Conservation (phyloP, 2,888 invertebrate species). For the Torymus auratus region DNA sequence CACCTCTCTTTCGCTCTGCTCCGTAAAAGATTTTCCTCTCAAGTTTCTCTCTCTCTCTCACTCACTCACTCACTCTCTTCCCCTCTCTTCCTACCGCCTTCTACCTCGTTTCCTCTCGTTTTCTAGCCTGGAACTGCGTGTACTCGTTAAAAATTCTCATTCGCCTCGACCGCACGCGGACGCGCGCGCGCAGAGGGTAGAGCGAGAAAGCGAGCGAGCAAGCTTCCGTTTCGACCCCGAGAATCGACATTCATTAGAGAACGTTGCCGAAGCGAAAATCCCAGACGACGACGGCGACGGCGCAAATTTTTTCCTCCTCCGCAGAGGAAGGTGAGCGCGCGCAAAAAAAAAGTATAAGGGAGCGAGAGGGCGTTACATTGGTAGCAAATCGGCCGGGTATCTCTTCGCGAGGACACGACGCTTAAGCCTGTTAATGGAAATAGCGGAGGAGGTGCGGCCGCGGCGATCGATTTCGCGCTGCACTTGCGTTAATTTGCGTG, state of each 20-base stretch:
- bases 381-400: too few species aligned
- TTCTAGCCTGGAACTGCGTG: slow-evolving; percentile 38
- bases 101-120: slow-evolving; percentile 51
- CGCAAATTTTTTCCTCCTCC: too few species aligned
- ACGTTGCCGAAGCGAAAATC: slow-evolving; percentile 56
- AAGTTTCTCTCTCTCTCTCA: slow-evolving; percentile 10
- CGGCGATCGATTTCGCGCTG: too few species aligned
- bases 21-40: too few species aligned
- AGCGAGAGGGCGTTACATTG: too few species aligned
- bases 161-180: slow-evolving; percentile 53
- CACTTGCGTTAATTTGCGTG: too few species aligned
- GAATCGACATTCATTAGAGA: slow-evolving; percentile 63
- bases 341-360: too few species aligned
- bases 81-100: slow-evolving; percentile 27
- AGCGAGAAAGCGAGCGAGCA: slow-evolving; percentile 17
- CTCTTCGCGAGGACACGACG: too few species aligned
- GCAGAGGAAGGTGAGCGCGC: too few species aligned
- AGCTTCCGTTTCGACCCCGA: slow-evolving; percentile 51
- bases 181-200: background rate
- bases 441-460: too few species aligned
- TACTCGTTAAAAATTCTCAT: slow-evolving; percentile 63
- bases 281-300: slow-evolving; percentile 39
- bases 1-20: slow-evolving; percentile 2
- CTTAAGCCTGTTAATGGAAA: too few species aligned
- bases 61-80: background rate